Percentiles rank a stretch among this genome's conserved stretches.
Conservation (phyloP, 2,797 vertebrate species). For the Eulemur mongoz region DNA sequence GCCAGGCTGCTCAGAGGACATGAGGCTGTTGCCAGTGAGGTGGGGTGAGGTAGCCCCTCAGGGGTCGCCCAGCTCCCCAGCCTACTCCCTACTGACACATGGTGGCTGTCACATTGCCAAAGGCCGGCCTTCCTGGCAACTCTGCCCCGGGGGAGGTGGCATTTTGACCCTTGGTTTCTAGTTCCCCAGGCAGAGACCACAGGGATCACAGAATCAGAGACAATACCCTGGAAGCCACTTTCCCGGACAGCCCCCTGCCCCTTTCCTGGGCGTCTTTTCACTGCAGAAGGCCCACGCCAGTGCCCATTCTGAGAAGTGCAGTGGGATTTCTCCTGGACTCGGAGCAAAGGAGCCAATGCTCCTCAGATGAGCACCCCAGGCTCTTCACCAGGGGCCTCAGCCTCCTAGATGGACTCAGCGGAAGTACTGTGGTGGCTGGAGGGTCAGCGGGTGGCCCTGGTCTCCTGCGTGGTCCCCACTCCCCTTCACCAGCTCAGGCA, state of each 20-base stretch:
- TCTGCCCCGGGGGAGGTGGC: background rate
- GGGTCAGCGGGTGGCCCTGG: background rate
- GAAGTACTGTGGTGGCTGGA: background rate
- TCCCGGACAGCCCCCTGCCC: background rate
- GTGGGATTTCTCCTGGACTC: background rate
- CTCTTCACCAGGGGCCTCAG: fast-evolving
- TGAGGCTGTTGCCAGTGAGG: background rate
- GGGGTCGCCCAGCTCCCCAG: background rate
- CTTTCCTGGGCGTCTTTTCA: background rate
- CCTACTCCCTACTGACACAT: background rate
- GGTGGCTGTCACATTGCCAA: background rate
- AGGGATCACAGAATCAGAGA: background rate
- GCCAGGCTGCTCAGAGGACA: background rate
- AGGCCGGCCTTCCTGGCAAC: background rate
- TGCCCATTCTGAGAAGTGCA: background rate
- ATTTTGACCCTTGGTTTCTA: background rate
- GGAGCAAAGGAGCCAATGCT: too few relatives aligned
- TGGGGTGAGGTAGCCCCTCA: background rate
- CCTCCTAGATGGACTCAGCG: background rate
- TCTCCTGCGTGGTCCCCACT: too few relatives aligned
- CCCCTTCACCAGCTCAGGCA: background rate
- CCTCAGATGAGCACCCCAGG: background rate
- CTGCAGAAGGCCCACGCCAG: background rate
- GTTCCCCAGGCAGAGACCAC: background rate
- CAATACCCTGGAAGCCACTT: background rate